Evolutionary conservation across 2,113 vertebrate genomes (phyloP), one percentile per base, ranked within the genome.

Genomic region (Nesogale talazaci): DNA sequence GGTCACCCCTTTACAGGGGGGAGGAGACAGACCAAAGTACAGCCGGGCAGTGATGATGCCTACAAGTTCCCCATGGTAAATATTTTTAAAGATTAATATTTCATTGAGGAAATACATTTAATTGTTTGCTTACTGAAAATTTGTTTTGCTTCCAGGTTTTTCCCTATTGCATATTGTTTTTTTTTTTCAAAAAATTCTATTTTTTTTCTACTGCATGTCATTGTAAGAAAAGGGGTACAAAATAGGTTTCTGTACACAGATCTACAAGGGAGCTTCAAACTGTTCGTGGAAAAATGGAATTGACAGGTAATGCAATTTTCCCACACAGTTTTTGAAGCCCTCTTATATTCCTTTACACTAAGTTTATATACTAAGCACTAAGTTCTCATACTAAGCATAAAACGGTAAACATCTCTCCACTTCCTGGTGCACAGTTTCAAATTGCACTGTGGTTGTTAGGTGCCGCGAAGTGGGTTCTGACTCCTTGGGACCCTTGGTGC

Each of bases 131-230:
- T 93, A 38, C 56, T 57, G 36, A 38, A 17, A 5, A 46, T 91
- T 94, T 67, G 19, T 77, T 31, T 84, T 80, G 38, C 84, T 83
- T 25, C n/a, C 38, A 84, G 25, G 59, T 57, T 87, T 93, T n/a
- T n/a, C n/a, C n/a, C n/a, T n/a, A n/a, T n/a, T n/a, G n/a, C n/a
- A n/a, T n/a, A n/a, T n/a, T n/a, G n/a, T n/a, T n/a, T n/a, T n/a
- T n/a, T n/a, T n/a, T n/a, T n/a, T n/a, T n/a, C n/a, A n/a, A n/a
- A n/a, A n/a, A n/a, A n/a, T n/a, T n/a, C n/a, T n/a, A n/a, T n/a
- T n/a, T n/a, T 86, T 6, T 46, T 82, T 78, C 57, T 74, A 78
- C 36, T 76, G 25, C 42, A 78, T 46, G 90, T 90, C 87, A 63
- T 57, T 82, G 15, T 31, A 31, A 91, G 80, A 89, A 65, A 25